phyloP scores from a whole-genome alignment of 2,797 vertebrate species.

The Micrastur ruficollis region DNA sequence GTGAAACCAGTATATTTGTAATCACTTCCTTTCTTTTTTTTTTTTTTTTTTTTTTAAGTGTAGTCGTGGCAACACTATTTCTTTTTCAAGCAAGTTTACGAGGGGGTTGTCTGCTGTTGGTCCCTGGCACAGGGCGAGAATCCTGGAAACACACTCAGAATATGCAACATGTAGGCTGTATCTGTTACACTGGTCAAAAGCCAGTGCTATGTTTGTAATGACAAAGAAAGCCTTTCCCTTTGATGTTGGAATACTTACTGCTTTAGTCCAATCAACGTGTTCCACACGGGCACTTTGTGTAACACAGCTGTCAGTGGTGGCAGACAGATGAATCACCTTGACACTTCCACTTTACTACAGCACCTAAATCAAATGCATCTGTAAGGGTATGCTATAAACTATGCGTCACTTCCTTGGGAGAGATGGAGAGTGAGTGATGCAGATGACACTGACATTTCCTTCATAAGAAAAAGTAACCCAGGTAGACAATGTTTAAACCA shows the following conservation, averaged over 20 bases:
- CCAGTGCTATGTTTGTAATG: background rate
- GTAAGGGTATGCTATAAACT: slow-evolving; percentile 29
- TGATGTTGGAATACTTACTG: background rate
- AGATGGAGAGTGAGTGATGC: background rate
- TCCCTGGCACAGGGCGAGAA: rapidly evolving
- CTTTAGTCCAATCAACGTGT: background rate
- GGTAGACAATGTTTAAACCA: background rate
- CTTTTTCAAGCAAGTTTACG: background rate
- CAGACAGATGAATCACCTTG: slow-evolving; percentile 43
- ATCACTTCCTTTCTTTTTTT: background rate
- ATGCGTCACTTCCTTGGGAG: background rate
- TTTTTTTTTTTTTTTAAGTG: background rate
- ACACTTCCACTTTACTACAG: slow-evolving; percentile 40
- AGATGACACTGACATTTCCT: background rate
- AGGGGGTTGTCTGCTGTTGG: background rate
- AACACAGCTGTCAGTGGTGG: background rate
- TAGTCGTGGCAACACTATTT: background rate
- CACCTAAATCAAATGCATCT: slow-evolving; percentile 51
- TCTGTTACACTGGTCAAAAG: background rate
- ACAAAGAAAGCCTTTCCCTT: background rate
- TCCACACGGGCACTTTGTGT: background rate
- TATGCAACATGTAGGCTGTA: background rate
- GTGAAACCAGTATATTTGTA: background rate
- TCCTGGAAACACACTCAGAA: background rate
- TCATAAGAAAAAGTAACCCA: background rate